Base-by-base conservation (phyloP, 2,113 vertebrate species). In the Neodontobutis hainanensis region DNA sequence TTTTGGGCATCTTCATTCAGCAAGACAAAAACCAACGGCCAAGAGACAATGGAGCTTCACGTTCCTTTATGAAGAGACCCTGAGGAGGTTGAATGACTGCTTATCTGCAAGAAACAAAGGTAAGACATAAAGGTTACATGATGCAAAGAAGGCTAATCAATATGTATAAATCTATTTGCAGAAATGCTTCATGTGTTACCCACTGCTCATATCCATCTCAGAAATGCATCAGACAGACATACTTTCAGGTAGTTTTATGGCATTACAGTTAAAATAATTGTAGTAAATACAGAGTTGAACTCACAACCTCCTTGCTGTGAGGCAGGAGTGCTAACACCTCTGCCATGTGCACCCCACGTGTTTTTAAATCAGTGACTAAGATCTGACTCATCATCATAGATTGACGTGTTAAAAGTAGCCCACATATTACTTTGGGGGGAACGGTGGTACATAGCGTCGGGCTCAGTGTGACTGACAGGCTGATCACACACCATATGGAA, bases 21-120 rank as follows among this genome's bases (percentile, higher is more conserved):
- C 36, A 52, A 45, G 47, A 14, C 79, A 59, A 52, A 19, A 67
- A 51, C 59, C 46, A 63, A 56, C 62, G 45, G 44, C 14, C 55
- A 32, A n/a, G 10, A 45, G 53, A 76, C 50, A 27, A 43, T 12
- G 73, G 4, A 4, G 59, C 79, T 93, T 92, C 92, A 95, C 88
- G 93, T 94, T 91, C 92, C 95, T 94, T 95, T 95, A 87, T 92
- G 92, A 81, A 94, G 92, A 88, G 94, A 95, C 92, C 94, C 94
- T 88, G 92, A 94, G 86, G 92, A 81, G 58, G 93, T 77, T 78
- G 92, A 89, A 86, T 74, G 95, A 91, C 94, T 95, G 93, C 91
- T 95, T 72, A 80, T 82, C 92, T 93, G 87, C 67, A 81, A 61
- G 59, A 67, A 57, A 85, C 46, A 73, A 36, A 40, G 34, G 6